These are phyloP conservation scores for Tragelaphus scriptus DNA, from an alignment of 2,113 vertebrate genomes.

Conservation along the genomic window DNA sequence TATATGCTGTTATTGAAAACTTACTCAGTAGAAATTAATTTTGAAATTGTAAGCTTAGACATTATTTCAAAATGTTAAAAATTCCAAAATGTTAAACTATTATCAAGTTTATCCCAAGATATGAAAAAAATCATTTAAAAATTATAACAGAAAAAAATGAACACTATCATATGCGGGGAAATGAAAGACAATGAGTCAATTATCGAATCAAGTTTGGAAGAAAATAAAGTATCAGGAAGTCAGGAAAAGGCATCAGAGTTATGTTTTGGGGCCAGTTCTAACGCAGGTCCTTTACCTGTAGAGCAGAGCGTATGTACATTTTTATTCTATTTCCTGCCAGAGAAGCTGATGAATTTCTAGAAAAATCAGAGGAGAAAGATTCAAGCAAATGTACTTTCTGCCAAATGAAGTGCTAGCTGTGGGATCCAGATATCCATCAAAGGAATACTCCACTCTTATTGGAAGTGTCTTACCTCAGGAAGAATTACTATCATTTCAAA, in stretches of 20 bases:
- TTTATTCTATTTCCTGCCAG: background rate
- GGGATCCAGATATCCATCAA: background rate
- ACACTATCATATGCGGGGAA: background rate
- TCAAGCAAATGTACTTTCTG: background rate
- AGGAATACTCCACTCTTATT: background rate
- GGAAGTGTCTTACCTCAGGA: background rate
- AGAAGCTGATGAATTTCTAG: background rate
- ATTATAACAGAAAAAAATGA: background rate
- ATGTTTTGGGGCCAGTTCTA: background rate
- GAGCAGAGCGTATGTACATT: fast-evolving
- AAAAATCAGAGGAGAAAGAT: background rate
- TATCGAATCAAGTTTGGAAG: background rate
- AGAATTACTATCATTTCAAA: background rate
- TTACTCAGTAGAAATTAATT: background rate
- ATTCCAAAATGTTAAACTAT: background rate
- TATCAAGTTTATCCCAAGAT: background rate
- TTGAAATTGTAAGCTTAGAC: background rate
- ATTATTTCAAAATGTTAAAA: background rate
- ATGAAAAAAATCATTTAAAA: background rate
- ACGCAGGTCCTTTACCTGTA: background rate
- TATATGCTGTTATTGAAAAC: background rate
- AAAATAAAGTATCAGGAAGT: background rate
- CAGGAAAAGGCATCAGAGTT: background rate
- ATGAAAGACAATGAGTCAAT: background rate
- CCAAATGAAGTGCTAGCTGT: background rate